Conservation (phyloP, 2,888 invertebrate genomes). For the Myopa tessellatipennis region DNA sequence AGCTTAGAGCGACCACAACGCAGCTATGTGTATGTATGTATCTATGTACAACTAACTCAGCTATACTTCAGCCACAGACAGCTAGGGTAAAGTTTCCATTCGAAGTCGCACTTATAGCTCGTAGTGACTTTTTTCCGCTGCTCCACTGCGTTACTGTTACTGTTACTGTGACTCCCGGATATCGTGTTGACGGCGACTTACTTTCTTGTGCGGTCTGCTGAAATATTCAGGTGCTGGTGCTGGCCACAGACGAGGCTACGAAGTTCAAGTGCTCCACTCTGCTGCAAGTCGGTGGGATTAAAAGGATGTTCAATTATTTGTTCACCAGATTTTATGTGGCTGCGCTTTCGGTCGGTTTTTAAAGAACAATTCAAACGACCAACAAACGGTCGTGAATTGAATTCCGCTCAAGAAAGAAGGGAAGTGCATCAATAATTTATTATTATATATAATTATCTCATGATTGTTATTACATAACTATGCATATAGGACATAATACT, state of each 20-base stretch:
- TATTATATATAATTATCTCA: too few species aligned
- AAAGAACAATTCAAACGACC: background rate
- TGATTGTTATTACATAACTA: background rate
- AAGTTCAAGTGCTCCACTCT: background rate
- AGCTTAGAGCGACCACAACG: slow-evolving; percentile 25
- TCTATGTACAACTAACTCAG: background rate
- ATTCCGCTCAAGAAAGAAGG: background rate
- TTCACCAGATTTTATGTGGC: slow-evolving; percentile 20
- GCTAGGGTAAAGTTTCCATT: slow-evolving; percentile 5
- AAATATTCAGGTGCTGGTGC: slow-evolving; percentile 24
- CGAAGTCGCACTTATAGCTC: slow-evolving; percentile 23
- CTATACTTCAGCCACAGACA: background rate
- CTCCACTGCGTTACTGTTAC: background rate
- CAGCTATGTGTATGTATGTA: background rate
- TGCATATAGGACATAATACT: background rate
- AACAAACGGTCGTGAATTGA: background rate
- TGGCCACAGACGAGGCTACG: background rate
- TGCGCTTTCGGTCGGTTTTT: background rate
- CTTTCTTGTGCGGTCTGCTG: background rate
- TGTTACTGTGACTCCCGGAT: background rate
- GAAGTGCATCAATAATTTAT: background rate
- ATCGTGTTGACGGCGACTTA: background rate
- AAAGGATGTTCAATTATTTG: slow-evolving; percentile 23
- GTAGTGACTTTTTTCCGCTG: slow-evolving; percentile 16
- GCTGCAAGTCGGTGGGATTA: slow-evolving; percentile 22